Evolutionary conservation across 2,888 invertebrate genomes (phyloP), one percentile per base, ranked within the genome.

Genomic region (Caenorhabditis wallacei): DNA sequence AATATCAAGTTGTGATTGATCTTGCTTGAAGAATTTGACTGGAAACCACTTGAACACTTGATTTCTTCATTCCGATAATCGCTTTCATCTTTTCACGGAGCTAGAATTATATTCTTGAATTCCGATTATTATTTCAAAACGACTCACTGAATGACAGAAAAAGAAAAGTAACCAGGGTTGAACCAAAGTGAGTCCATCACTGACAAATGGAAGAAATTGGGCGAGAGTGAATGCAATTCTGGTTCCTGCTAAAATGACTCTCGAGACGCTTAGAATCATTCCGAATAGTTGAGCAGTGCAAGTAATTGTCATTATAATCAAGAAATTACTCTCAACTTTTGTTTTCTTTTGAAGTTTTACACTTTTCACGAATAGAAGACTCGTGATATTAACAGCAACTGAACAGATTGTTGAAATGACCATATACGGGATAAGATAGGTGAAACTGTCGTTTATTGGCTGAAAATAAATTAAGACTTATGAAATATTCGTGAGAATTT

Each of bases 301-400:
- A n/a, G 56, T 69, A 40, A 70, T 70, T 18, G 35, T 8, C 59
- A 59, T 70, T 13, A 70, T 70, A 8, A 30, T 35, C 22, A 61
- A 7, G 22, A 61, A 71, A 22, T 71, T 71, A 51, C 16, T 16
- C 4, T 71, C 46, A 1, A 48, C 48, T 22, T 20, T 20, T 5
- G 20, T 57, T 18, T 30, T 56, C 10, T 43, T 57, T 22, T 30
- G 56, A 1, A 26, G 37, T 24, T 24, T 43, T 20, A 35, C 37
- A 20, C 16, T 20, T 35, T 35, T 20, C 11, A 70, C 40, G 20
- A 43, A n/a, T 8, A 54, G 13, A 22, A 70, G 18, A 35, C 57
- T 70, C 3, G 16, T 22, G 0, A 48, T 13, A 59, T 70, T 70
- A 8, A 43, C 30, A 30, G 10, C n/a, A 0, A 68, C 16, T 24